Percentiles rank a stretch among this genome's conserved stretches.
These are phyloP conservation scores for Clarias laeviceps DNA, from an alignment of 2,797 vertebrate genomes.

Conservation along the genomic window DNA sequence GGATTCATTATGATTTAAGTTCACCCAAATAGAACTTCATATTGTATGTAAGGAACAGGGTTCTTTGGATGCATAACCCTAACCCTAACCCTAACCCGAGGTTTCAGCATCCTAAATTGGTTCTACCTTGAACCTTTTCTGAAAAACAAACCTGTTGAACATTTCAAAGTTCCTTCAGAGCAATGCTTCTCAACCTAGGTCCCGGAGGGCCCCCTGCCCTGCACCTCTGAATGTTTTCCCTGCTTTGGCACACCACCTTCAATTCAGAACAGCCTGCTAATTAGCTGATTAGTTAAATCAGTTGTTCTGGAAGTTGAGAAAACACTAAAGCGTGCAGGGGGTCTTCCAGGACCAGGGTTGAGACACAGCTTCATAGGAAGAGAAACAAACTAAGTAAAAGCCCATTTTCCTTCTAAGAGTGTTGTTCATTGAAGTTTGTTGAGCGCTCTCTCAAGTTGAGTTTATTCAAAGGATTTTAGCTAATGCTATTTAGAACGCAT, in stretches of 20 bases:
- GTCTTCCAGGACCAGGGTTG: too few species aligned
- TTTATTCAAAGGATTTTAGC: conserved; percentile 49
- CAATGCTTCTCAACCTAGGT: too few species aligned
- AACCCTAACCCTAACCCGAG: too few species aligned
- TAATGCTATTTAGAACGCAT: conserved; percentile 49
- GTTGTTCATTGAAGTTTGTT: conserved; percentile 18
- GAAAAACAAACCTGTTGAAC: not conserved
- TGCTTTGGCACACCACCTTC: too few species aligned
- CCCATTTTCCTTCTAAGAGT: not conserved
- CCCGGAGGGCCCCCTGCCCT: too few species aligned
- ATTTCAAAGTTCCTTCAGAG: not conserved
- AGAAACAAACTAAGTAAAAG: not conserved
- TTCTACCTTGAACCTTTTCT: not conserved
- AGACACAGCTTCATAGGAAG: too few species aligned
- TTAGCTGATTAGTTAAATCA: too few species aligned
- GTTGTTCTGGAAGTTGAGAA: too few species aligned
- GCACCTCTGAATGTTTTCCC: too few species aligned
- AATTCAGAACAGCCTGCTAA: too few species aligned
- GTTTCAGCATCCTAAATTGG: not conserved
- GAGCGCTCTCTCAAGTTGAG: conserved; percentile 38
- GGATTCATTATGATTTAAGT: not conserved
- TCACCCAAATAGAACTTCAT: too few species aligned
- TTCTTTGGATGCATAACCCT: not conserved
- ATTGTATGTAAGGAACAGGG: not conserved
- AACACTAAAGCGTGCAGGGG: too few species aligned